Evolutionary conservation across 2,113 vertebrate species (phyloP), one percentile per base, ranked within the genome.

Genomic region (Rutilus rutilus): DNA sequence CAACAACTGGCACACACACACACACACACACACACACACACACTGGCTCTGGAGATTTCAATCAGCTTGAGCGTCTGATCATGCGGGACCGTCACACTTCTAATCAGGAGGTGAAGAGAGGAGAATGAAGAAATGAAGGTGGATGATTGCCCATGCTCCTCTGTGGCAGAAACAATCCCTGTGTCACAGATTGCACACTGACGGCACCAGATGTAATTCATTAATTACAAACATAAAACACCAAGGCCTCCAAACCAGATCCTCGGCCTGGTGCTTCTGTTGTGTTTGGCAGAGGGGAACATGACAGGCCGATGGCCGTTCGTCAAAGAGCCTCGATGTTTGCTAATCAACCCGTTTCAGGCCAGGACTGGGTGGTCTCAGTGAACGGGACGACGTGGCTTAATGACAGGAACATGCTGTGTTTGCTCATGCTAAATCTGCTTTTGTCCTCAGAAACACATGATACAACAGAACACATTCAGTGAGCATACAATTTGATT

Each of bases 181-280:
- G 60, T 82, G 89, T 90, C 91, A 91, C 94, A 94, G 93, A 94
- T 93, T 94, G 94, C 92, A 91, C 90, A 91, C 93, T 94, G 94
- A 95, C 94, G 94, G 93, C 91, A 92, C 89, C 94, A 94, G 94
- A 94, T 94, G 94, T 93, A 94, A 91, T 94, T 93, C 91, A 94
- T 94, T 94, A 94, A 94, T 94, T 94, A 93, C 85, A 90, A 91
- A 89, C 93, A 94, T 93, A 92, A 94, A 94, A 94, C 87, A 88
- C 39, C 67, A 81, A 82, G 77, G 90, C 50, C 78, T 87, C 87
- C 45, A 88, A 89, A 90, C 23, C 17, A 73, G 85, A 80, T 85
- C 84, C 77, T 88, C 86, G 75, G 83, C 87, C 27, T 86, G 80
- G 90, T 88, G 86, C 91, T 89, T 93, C 90, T 92, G 92, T 91